These are phyloP conservation scores for Xenotilapia leptura DNA, from an alignment of 2,113 vertebrate genomes.

Conservation along the genomic window DNA sequence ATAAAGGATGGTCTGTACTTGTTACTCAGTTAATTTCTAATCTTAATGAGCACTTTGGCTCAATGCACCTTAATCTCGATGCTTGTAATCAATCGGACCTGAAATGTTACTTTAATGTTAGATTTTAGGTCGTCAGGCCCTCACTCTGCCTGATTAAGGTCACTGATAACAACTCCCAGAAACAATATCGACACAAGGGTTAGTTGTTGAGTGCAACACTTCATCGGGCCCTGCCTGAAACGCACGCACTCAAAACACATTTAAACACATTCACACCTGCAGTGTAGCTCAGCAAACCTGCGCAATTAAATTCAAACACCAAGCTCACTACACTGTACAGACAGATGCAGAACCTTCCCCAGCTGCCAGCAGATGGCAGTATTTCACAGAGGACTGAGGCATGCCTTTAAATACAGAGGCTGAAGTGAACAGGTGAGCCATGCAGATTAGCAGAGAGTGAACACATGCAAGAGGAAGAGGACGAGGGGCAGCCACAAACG, in stretches of 20 bases:
- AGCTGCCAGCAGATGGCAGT: not conserved
- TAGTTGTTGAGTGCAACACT: not conserved
- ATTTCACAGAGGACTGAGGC: not conserved
- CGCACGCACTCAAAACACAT: not conserved
- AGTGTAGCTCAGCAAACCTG: not conserved
- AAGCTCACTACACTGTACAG: not conserved
- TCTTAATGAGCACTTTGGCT: not conserved
- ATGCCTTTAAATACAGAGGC: not conserved
- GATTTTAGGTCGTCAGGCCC: not conserved
- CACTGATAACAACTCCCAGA: not conserved
- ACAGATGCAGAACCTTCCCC: not conserved
- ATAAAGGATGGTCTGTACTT: not conserved
- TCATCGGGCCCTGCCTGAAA: not conserved
- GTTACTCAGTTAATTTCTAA: not conserved
- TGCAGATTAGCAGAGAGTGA: slow-evolving; percentile 50
- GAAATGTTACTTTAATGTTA: not conserved
- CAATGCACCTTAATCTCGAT: not conserved
- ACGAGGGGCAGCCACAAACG: slow-evolving; percentile 71
- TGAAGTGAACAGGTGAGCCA: not conserved
- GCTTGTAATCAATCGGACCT: not conserved
- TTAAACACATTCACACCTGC: not conserved
- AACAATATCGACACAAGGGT: not conserved
- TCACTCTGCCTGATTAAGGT: not conserved
- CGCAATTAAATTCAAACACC: not conserved
- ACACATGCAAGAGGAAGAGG: slow-evolving; percentile 70